A percentile compares a stretch with the other conserved stretches of the same genome.
Evolutionary conservation across 2,888 invertebrate genomes (phyloP).

Genomic region (Myopa testacea): DNA sequence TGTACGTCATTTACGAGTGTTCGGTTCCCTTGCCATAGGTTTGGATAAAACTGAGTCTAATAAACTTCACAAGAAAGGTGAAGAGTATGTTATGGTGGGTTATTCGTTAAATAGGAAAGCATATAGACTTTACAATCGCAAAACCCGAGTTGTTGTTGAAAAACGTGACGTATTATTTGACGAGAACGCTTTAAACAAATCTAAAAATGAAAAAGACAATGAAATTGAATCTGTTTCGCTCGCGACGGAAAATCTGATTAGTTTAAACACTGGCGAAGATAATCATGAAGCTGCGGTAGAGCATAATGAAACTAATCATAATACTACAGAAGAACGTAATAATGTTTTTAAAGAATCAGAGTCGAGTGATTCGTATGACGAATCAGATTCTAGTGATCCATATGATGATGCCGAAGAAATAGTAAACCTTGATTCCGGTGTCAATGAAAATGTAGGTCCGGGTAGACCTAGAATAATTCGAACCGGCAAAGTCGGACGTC

Average conservation of each 20-base stretch:
- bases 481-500: conserved; percentile 38
- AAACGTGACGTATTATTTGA: neutral
- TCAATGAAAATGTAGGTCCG: conserved; percentile 17
- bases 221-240: neutral
- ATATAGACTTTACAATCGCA: neutral
- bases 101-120: conserved; percentile 20
- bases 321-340: neutral
- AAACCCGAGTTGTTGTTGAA: neutral
- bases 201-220: neutral
- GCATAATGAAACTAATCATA: conserved; percentile 1
- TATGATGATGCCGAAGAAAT: neutral
- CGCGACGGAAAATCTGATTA: neutral
- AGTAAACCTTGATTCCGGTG: neutral
- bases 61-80: conserved; percentile 1
- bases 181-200: conserved; percentile 2
- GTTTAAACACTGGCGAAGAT: neutral
- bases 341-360: neutral
- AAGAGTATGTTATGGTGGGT: conserved; percentile 10
- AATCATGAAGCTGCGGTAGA: neutral
- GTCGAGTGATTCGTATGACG: no score
- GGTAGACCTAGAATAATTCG: conserved; percentile 33
- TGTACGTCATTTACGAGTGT: neutral
- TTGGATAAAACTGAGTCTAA: neutral
- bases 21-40: neutral
- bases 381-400: no score